Evolutionary conservation across 2,797 vertebrate species (phyloP).

Genomic region (Gephyroberyx darwinii): DNA sequence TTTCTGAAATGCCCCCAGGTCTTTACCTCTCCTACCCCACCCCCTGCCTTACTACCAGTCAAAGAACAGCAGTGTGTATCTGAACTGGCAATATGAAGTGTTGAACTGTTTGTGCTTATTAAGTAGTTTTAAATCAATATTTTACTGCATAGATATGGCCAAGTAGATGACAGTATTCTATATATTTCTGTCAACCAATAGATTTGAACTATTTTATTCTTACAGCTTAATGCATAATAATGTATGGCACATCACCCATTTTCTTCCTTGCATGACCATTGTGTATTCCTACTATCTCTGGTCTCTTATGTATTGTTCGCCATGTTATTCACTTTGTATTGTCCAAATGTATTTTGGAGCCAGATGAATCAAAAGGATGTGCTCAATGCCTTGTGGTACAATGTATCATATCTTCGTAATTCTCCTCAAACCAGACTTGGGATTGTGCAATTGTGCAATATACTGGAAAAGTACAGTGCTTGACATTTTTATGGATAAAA

Average conservation of each 20-base stretch:
- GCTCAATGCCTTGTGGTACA: constrained; percentile 44
- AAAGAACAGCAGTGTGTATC: constrained; percentile 69
- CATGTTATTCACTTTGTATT: constrained; percentile 71
- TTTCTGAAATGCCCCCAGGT: constrained; percentile 40
- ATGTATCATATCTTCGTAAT: constrained; percentile 7
- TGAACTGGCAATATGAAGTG: constrained; percentile 63
- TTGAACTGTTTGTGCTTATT: constrained; percentile 62
- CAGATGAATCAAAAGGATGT: constrained; percentile 75
- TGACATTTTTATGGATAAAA: constrained; percentile 27
- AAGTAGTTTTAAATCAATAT: constrained; percentile 52
- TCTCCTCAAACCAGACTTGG: constrained; percentile 37
- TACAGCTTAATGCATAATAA: constrained; percentile 43
- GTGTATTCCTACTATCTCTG: constrained; percentile 72
- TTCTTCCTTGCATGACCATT: constrained; percentile 75
- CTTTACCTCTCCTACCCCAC: constrained; percentile 54
- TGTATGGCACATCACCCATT: constrained; percentile 52
- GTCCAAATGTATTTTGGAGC: constrained; percentile 73
- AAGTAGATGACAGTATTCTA: constrained; percentile 59
- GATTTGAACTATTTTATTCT: constrained; percentile 60
- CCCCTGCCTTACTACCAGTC: constrained; percentile 70
- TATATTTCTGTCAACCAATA: constrained; percentile 54
- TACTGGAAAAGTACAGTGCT: constrained; percentile 5
- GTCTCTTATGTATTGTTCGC: constrained; percentile 70
- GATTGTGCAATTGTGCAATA: constrained; percentile 36
- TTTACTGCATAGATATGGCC: constrained; percentile 60